Conservation (phyloP, 2,888 invertebrate species). For the Chouioia cunea region DNA sequence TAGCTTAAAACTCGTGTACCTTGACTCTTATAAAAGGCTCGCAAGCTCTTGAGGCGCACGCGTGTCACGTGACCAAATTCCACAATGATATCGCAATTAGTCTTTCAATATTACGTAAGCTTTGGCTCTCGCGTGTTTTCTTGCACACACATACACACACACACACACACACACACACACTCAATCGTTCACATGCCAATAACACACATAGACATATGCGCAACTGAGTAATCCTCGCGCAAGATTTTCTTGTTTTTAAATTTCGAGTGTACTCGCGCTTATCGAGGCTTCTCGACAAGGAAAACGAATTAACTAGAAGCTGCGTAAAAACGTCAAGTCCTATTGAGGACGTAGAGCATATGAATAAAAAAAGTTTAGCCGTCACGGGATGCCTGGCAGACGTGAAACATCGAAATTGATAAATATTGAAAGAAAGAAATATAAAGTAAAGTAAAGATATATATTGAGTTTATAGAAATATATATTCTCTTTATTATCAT, state of each 20-base stretch:
- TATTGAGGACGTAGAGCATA: background rate
- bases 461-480: no score
- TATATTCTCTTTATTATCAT: no score
- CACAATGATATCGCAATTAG: constrained; percentile 40
- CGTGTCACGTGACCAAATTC: constrained; percentile 41
- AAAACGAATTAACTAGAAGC: constrained; percentile 13
- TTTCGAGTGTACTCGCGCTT: background rate
- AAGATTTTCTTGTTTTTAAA: constrained; percentile 4
- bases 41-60: constrained; percentile 25
- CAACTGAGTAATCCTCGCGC: no score
- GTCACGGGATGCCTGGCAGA: background rate
- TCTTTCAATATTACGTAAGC: constrained; percentile 42
- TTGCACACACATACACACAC: background rate
- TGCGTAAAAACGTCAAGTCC: no score
- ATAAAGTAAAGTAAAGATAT: no score
- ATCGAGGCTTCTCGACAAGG: background rate
- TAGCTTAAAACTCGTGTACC: constrained; percentile 35
- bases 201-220: background rate
- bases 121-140: constrained; percentile 11
- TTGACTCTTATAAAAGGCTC: constrained; percentile 33
- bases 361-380: background rate
- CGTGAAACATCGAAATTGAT: no score
- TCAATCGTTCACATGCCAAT: constrained; percentile 32
- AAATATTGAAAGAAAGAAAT: background rate
- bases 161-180: background rate